Conservation (phyloP, 2,888 invertebrate species). For the Chaitophorus viminalis region DNA sequence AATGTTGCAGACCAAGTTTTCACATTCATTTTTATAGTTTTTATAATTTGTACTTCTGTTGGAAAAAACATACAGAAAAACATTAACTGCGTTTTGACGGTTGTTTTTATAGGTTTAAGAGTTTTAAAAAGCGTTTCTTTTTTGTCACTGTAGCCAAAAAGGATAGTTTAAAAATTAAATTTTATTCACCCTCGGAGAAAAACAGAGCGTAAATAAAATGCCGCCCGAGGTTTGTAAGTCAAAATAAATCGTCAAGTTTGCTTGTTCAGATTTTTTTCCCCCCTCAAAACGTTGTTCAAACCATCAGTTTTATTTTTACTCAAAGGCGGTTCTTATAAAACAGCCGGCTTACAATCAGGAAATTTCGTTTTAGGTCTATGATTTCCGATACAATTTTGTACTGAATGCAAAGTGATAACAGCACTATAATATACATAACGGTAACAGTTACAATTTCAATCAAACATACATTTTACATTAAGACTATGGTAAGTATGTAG, state of each 20-base stretch:
- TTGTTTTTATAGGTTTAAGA: conserved; percentile 46
- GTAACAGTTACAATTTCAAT: no score
- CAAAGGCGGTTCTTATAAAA: conserved; percentile 1
- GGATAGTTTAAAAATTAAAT: conserved; percentile 60
- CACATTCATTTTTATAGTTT: conserved; percentile 37
- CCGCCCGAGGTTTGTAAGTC: conserved; percentile 56
- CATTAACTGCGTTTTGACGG: background rate
- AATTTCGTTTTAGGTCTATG: background rate
- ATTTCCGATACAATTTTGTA: background rate
- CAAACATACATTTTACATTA: no score
- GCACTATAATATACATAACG: no score
- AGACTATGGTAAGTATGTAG: no score
- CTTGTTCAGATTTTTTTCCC: conserved; percentile 49
- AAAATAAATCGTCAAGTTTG: conserved; percentile 60
- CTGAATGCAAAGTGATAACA: background rate
- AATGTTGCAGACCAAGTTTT: conserved; percentile 43
- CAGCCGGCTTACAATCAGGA: conserved; percentile 20
- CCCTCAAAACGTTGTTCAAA: conserved; percentile 19
- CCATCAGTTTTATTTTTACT: conserved; percentile 19
- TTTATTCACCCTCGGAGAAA: conserved; percentile 60
- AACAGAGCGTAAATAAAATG: conserved; percentile 48
- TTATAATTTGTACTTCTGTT: conserved; percentile 32
- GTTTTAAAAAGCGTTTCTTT: conserved; percentile 34
- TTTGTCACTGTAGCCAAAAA: conserved; percentile 23
- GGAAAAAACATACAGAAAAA: conserved; percentile 1